Base-by-base conservation (phyloP, 2,888 invertebrate genomes). In the Liopterus haemorrhoidalis region DNA sequence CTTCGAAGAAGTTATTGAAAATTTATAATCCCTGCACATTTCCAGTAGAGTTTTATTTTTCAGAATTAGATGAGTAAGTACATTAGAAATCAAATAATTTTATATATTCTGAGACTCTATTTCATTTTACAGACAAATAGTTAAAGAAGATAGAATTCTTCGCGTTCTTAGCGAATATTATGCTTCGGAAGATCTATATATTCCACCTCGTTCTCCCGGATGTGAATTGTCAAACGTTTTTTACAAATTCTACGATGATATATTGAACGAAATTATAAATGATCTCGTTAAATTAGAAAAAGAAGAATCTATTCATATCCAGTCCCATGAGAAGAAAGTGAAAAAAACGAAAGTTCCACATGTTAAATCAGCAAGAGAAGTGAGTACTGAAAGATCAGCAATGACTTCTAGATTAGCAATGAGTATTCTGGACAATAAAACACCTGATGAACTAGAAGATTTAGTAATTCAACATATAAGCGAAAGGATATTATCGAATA, bases 41-140 rank as follows among this genome's bases (percentile, higher is more conserved):
- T 62, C 79, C 83, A 0, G 70, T 85, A 14, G 84, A 85, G 64
- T 69, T 82, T 35, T 81, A 78, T 58, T 77, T 82, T 63, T 68
- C 79, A 12, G 82, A 85, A 61, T 76, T 75, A 58, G 82, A 85
- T 60, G 60, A 66, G 81, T 81, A 68, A 71, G 70, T 63, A 18
- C 9, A 14, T 32, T 22, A 25, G 21, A 20, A 27, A 38, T 24
- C 30, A 16, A 39, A 21, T 35, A 27, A 39, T 47, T 25, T 15
- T 15, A 18, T n/a, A 14, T 6, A 14, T 19, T 41, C 24, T n/a
- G 3, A 25, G 4, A 12, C 14, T 31, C 15, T 11, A 14, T 14
- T 31, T 4, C 19, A 12, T 12, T 24, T 25, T 54, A n/a, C 44
- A 70, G 69, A 9, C 49, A 56, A 24, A 57, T 61, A 22, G 49